phyloP scores from a whole-genome alignment of 2,113 vertebrate species.

The Petromus typicus region DNA sequence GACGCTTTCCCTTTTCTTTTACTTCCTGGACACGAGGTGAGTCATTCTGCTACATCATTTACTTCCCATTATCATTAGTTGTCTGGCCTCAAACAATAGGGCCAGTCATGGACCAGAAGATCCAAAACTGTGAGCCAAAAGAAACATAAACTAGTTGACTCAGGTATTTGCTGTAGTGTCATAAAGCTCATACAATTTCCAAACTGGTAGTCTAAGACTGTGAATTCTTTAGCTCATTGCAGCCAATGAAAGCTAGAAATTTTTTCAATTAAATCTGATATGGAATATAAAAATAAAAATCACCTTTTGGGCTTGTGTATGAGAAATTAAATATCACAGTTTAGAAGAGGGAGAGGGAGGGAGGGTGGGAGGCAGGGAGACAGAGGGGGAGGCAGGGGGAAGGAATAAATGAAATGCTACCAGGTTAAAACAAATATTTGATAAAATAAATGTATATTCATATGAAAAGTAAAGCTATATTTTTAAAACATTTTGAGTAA shows the following conservation, averaged over 20 bases:
- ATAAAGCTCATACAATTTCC: neutral
- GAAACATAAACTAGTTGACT: neutral
- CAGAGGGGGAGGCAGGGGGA: too few relatives aligned
- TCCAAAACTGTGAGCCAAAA: neutral
- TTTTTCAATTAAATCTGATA: neutral
- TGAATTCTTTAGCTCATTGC: neutral
- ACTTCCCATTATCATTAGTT: neutral
- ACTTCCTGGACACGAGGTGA: neutral
- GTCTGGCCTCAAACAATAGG: neutral
- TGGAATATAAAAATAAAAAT: neutral
- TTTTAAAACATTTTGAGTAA: neutral
- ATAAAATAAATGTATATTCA: neutral
- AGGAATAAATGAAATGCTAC: neutral
- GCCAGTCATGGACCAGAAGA: neutral
- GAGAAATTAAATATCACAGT: neutral
- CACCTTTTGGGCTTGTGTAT: neutral
- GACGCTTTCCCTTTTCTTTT: neutral
- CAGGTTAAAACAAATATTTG: neutral
- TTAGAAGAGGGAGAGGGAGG: too few relatives aligned
- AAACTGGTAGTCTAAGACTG: neutral
- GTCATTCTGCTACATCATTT: neutral
- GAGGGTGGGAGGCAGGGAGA: too few relatives aligned
- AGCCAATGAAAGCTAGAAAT: neutral
- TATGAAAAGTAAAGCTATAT: neutral
- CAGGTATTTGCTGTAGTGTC: neutral